Conservation (phyloP, 2,113 vertebrate species). For the Mus pahari region DNA sequence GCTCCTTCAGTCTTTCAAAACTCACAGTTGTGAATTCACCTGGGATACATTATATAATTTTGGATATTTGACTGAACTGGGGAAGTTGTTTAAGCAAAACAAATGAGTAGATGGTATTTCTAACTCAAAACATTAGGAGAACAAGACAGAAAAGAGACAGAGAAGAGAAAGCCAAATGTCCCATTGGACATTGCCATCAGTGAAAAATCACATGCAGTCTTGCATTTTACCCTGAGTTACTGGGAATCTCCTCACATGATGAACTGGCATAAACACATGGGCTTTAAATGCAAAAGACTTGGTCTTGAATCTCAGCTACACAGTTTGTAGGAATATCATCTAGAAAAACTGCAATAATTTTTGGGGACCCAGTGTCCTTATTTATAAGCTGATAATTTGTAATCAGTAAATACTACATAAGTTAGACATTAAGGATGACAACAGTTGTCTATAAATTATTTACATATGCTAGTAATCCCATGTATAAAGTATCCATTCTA, state of each 20-base stretch:
- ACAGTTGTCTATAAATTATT: not conserved
- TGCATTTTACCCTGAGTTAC: not conserved
- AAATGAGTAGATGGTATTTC: not conserved
- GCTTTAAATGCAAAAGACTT: not conserved
- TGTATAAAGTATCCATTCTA: not conserved
- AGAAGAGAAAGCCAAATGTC: not conserved
- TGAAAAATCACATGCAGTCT: not conserved
- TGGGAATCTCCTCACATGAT: not conserved
- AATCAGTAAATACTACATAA: not conserved
- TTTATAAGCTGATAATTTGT: conserved; percentile 14
- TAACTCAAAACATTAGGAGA: not conserved
- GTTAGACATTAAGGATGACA: not conserved
- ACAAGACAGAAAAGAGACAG: not conserved
- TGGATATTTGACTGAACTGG: not conserved
- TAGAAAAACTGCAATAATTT: not conserved
- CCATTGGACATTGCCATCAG: not conserved
- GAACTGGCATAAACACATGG: conserved; percentile 13
- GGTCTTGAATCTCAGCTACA: not conserved
- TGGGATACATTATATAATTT: not conserved
- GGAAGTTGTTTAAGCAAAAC: not conserved
- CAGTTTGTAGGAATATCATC: conserved; percentile 25
- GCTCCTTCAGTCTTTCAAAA: not conserved
- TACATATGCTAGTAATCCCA: not conserved
- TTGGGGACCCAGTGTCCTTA: not conserved
- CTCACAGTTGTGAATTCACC: not conserved